Evolutionary conservation across 2,797 vertebrate genomes (phyloP), one percentile per base, ranked within the genome.

Genomic region (Malacoctenus gilli): DNA sequence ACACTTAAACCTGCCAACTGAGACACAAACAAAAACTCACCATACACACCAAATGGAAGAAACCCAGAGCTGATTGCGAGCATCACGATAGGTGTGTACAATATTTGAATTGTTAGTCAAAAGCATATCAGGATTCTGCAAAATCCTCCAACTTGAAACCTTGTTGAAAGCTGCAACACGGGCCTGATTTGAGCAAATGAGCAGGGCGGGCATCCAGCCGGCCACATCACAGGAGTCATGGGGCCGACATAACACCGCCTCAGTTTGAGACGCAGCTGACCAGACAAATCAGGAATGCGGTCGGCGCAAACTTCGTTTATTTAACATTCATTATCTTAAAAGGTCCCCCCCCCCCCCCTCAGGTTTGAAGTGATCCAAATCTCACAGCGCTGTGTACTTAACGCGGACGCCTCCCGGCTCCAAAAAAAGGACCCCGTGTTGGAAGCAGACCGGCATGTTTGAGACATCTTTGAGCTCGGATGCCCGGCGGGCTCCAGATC

Each of bases 181-280:
- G 9, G 25, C 6, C 9, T n/a, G n/a, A n/a, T n/a, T n/a, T n/a
- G n/a, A n/a, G n/a, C n/a, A n/a, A n/a, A n/a, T n/a, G n/a, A 48
- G 8, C 2, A 1, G 10, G 43, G 12, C 21, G 9, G 21, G 28
- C 38, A 44, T 49, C 19, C 22, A 23, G 16, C 16, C 14, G 30
- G 21, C 41, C 3, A 38, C 60, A 53, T 47, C 43, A 37, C 13
- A 65, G 48, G 49, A 61, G 58, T 70, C 58, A 61, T 10, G 8
- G 12, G 7, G 65, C 20, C 56, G 31, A 1, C 15, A 38, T n/a
- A 55, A 39, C 2, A 20, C 13, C 18, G 23, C 14, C 31, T 36
- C 22, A 39, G 16, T 43, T 15, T 5, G n/a, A 53, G 31, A 35
- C 38, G 59, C 21, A 50, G 23, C 31, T 62, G 37, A 55, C 42